Percentiles rank a stretch among this genome's conserved stretches.
These are phyloP conservation scores for Pelosia muscerda DNA, from an alignment of 2,888 invertebrate species.

Conservation along the genomic window DNA sequence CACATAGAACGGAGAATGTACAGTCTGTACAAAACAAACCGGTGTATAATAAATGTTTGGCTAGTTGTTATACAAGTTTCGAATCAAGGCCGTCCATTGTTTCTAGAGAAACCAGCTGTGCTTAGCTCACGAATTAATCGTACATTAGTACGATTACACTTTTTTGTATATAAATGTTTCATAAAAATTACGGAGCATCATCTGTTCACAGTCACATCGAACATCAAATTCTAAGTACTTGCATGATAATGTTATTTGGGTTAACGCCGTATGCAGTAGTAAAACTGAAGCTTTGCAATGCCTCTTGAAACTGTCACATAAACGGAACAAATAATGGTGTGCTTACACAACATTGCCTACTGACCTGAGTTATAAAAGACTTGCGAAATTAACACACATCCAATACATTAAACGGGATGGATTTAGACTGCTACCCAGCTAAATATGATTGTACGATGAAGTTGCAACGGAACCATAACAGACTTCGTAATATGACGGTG, in stretches of 20 bases:
- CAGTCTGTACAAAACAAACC: conserved; percentile 44
- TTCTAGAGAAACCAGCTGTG: conserved; percentile 35
- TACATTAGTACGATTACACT: conserved; percentile 1
- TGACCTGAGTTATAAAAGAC: conserved; percentile 46
- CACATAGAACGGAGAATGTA: conserved; percentile 35
- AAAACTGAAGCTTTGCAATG: conserved; percentile 33
- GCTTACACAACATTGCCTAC: conserved; percentile 53
- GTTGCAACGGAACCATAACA: conserved; percentile 19
- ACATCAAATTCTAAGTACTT: conserved; percentile 15
- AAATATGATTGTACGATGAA: conserved; percentile 28
- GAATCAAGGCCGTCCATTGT: conserved; percentile 51
- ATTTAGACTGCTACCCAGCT: conserved; percentile 38
- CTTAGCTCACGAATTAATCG: conserved; percentile 28
- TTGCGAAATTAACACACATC: conserved; percentile 40
- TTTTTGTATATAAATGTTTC: neutral
- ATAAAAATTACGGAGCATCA: neutral
- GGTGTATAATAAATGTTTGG: conserved; percentile 36
- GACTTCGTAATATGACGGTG: conserved; percentile 4
- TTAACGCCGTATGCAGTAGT: conserved; percentile 30
- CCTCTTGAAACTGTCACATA: conserved; percentile 45
- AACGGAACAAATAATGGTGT: conserved; percentile 37
- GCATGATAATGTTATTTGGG: conserved; percentile 32
- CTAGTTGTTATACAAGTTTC: conserved; percentile 49
- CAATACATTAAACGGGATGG: conserved; percentile 31
- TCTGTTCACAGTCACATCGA: conserved; percentile 4